Conservation (phyloP, 2,888 invertebrate genomes). For the Anaspis maculata region DNA sequence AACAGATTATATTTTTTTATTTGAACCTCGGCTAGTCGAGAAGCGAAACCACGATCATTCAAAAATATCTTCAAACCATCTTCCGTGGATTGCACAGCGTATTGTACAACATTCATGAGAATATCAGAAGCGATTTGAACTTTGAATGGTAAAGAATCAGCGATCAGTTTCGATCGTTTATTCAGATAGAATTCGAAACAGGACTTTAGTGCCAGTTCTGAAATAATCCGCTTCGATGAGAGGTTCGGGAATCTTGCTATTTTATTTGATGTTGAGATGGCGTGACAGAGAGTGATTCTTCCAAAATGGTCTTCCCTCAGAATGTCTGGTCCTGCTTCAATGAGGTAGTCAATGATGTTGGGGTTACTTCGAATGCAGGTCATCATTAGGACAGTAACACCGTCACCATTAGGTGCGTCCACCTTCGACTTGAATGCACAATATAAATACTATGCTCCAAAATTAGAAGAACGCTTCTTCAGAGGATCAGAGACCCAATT, state of each 20-base stretch:
- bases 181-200: conserved; percentile 30
- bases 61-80: too few relatives aligned
- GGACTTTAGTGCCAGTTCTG: conserved; percentile 22
- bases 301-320: conserved; percentile 34
- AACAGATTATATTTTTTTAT: neutral
- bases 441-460: too few relatives aligned
- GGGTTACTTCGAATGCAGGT: conserved; percentile 36
- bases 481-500: too few relatives aligned
- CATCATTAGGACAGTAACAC: conserved; percentile 39
- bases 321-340: conserved; percentile 31
- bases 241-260: conserved; percentile 25
- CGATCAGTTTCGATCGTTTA: too few relatives aligned
- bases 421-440: conserved; percentile 24
- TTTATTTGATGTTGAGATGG: conserved; percentile 35
- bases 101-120: too few relatives aligned
- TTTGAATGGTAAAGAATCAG: too few relatives aligned
- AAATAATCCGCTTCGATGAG: conserved; percentile 28
- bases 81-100: too few relatives aligned
- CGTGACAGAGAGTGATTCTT: conserved; percentile 38
- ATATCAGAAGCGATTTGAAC: too few relatives aligned
- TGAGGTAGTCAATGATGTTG: conserved; percentile 27
- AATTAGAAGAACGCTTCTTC: too few relatives aligned
- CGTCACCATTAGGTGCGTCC: conserved; percentile 31
- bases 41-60: too few relatives aligned
- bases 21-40: too few relatives aligned